Evolutionary conservation across 2,888 invertebrate species (phyloP), one percentile per base, ranked within the genome.

Genomic region (Apomyelois bistriatella): DNA sequence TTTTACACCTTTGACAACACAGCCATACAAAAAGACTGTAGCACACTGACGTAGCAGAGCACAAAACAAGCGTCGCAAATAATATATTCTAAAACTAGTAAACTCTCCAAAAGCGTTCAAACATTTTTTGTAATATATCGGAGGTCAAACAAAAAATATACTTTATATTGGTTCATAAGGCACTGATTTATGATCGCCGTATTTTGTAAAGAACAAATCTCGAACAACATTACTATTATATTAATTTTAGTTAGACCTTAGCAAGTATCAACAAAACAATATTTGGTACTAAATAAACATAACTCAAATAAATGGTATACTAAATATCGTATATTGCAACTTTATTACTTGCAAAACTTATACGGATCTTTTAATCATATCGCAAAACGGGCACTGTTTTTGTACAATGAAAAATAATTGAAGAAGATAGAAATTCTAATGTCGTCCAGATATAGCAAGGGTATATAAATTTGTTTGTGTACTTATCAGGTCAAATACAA

Each of bases 111-210:
- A 17, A 17, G 3, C 10, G 12, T 1, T 50, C n/a, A 40, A 48
- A 51, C 17, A 43, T 32, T 36, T 13, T 12, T 13, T 22, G 16
- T 17, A 43, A 43, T 22, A 28, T 40, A 35, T 35, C 36, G 13
- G 37, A 35, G 35, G 12, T 9, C 3, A n/a, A 42, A 42, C 36
- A 41, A 35, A 35, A n/a, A 22, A 41, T 35, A 58, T 53, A 53
- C 60, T 55, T n/a, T 60, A 65, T 64, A 68, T 63, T 59, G 12
- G 59, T 65, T 65, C 57, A 59, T 79, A 81, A 81, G 80, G 81
- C 81, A 81, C 81, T 80, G 70, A 62, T 66, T 62, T 60, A 65
- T 64, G 68, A 70, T 63, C 62, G 61, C 60, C 55, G 65, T 57
- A 42, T 46, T 53, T 53, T 53, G 28, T 37, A 13, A 28, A 49